Evolutionary conservation across 2,113 vertebrate genomes (phyloP).

Genomic region (Heterotis niloticus): DNA sequence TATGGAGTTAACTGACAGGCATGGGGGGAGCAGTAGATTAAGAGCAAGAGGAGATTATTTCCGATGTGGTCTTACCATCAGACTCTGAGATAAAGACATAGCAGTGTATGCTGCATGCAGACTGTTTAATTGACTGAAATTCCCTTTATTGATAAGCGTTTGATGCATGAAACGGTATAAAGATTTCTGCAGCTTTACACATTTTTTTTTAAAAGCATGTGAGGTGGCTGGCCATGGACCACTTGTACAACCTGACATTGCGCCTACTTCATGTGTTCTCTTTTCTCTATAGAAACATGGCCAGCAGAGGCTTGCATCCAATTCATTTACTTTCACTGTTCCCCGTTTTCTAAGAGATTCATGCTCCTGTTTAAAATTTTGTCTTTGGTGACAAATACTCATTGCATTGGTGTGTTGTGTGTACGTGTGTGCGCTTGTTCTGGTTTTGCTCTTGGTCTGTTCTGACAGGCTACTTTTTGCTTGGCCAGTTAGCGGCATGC

Average conservation of each 20-base stretch:
- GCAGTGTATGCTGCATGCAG: not conserved
- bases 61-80: constrained; percentile 4
- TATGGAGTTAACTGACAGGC: constrained; percentile 15
- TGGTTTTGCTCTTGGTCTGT: not conserved
- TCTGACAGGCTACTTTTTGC: constrained; percentile 1
- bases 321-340: not conserved
- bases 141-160: not conserved
- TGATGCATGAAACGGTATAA: not conserved
- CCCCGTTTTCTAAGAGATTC: constrained; percentile 33
- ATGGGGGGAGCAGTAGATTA: not conserved
- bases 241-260: constrained; percentile 52
- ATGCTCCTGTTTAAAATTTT: constrained; percentile 13
- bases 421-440: not conserved
- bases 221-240: constrained; percentile 46
- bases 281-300: constrained; percentile 47
- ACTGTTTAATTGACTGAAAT: not conserved
- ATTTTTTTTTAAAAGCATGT: not conserved
- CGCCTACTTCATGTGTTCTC: constrained; percentile 51
- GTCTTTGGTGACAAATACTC: constrained; percentile 46
- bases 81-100: not conserved
- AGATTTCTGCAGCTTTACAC: not conserved
- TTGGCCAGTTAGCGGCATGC: constrained; percentile 58
- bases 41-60: constrained; percentile 8
- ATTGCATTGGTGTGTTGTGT: constrained; percentile 45
- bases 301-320: not conserved